Conservation (phyloP, 2,888 invertebrate species). For the Diadegma fenestrale region DNA sequence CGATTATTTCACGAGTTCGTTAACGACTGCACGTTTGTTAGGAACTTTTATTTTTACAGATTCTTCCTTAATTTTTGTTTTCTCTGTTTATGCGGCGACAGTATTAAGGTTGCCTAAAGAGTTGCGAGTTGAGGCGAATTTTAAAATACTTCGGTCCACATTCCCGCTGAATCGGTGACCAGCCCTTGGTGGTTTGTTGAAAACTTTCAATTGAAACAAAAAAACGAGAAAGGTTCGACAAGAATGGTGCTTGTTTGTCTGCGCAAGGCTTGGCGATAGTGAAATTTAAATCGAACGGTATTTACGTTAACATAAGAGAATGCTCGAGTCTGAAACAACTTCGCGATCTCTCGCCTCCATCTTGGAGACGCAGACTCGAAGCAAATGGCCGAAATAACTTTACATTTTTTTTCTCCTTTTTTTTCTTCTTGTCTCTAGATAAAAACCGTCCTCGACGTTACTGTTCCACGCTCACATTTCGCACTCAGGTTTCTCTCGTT, state of each 20-base stretch:
- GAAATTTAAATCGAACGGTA: no score
- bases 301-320: constrained; percentile 5
- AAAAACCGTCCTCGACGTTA: constrained; percentile 52
- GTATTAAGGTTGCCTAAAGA: constrained; percentile 58
- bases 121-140: constrained; percentile 3
- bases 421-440: constrained; percentile 18
- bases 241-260: constrained; percentile 55
- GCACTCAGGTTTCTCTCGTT: constrained; percentile 10
- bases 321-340: neutral
- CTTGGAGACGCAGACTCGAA: constrained; percentile 37
- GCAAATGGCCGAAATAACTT: constrained; percentile 44
- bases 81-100: constrained; percentile 50
- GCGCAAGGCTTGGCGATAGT: constrained; percentile 2
- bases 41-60: constrained; percentile 4
- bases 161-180: constrained; percentile 38
- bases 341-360: constrained; percentile 26
- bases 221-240: neutral
- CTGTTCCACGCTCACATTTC: constrained; percentile 22
- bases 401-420: constrained; percentile 11
- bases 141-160: constrained; percentile 50
- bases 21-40: constrained; percentile 51
- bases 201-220: constrained; percentile 1
- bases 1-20: constrained; percentile 25
- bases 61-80: neutral
- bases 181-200: neutral